phyloP scores from a whole-genome alignment of 2,888 invertebrate species.

The Didymodactylos carnosus region DNA sequence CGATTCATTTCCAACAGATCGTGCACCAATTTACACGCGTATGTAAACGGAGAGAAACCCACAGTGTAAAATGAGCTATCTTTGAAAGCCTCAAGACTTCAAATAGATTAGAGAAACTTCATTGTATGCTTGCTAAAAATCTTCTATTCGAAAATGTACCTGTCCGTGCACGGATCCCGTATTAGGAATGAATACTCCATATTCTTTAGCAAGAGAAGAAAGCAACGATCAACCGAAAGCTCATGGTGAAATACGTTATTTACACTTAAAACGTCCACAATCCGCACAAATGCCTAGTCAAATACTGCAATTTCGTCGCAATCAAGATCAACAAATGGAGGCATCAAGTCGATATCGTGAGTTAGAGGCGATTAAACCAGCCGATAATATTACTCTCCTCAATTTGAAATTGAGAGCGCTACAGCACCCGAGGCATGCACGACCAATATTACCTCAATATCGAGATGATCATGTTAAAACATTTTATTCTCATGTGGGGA shows the following conservation, averaged over 20 bases:
- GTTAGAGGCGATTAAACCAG: neutral
- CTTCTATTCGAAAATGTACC: no score
- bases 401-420: neutral
- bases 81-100: no score
- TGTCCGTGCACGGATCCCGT: no score
- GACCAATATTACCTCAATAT: constrained; percentile 10
- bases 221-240: neutral
- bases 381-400: neutral
- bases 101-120: no score
- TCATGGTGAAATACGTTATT: neutral
- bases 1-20: neutral
- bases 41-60: no score
- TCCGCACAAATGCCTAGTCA: no score
- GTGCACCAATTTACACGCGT: neutral
- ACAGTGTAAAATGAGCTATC: no score
- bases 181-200: no score
- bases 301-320: neutral
- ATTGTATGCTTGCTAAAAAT: no score
- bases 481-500: constrained; percentile 4
- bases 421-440: constrained; percentile 3
- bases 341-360: constrained; percentile 5
- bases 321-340: constrained; percentile 9
- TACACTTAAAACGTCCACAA: no score
- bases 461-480: constrained; percentile 9
- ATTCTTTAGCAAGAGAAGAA: neutral